These are phyloP conservation scores for Oscheius sp. DNA, from an alignment of 2,888 invertebrate genomes.

Conservation along the genomic window DNA sequence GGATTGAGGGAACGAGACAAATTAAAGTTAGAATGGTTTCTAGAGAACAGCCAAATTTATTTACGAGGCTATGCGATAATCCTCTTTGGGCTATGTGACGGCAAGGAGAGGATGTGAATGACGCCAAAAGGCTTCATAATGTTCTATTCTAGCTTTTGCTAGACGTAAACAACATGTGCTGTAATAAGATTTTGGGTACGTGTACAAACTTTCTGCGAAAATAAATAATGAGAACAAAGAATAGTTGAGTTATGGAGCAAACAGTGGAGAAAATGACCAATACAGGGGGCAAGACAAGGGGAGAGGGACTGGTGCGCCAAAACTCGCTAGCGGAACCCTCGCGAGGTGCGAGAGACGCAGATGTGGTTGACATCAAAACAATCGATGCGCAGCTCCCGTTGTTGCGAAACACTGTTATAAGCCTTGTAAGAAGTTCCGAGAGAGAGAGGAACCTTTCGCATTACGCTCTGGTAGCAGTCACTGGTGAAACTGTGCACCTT, in stretches of 20 bases:
- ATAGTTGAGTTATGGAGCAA: no score
- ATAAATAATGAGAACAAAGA: no score
- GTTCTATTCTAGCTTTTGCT: no score
- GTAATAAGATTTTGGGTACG: no score
- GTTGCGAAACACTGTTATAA: conserved; percentile 21
- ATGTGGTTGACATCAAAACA: conserved; percentile 32
- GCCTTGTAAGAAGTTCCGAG: no score
- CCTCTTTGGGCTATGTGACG: conserved; percentile 9
- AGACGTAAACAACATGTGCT: no score
- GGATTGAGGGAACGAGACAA: background rate
- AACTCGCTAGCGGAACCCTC: no score
- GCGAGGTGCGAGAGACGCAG: conserved; percentile 21
- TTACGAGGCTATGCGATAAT: background rate
- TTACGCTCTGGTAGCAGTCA: background rate
- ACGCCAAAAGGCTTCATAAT: background rate
- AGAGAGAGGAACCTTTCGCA: no score
- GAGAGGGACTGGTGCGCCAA: background rate
- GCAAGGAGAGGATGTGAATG: conserved; percentile 5
- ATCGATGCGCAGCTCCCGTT: conserved; percentile 29
- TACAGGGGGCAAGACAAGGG: background rate
- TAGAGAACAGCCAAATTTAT: background rate
- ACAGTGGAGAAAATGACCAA: background rate
- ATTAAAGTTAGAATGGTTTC: background rate
- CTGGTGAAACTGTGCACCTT: conserved; percentile 2
- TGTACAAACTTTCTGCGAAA: no score